Conservation (phyloP, 1,140 invertebrate genomes). For the Trichonephila inaurata region DNA sequence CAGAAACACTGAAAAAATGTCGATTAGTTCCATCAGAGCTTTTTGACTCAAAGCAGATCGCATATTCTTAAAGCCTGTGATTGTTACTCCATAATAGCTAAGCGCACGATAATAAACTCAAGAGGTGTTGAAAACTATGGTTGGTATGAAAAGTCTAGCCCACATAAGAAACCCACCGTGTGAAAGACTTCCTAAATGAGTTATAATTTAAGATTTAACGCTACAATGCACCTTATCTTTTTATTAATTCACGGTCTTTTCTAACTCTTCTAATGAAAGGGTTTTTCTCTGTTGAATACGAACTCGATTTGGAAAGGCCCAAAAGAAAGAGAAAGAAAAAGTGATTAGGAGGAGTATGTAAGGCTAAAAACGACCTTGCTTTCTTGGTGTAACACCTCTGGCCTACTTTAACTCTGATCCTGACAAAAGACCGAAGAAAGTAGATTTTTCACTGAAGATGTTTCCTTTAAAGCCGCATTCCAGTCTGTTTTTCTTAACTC, state of each 20-base stretch:
- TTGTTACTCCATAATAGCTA: neutral
- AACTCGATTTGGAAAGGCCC: neutral
- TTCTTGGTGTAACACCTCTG: neutral
- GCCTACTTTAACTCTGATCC: neutral
- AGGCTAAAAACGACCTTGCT: neutral
- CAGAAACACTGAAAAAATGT: neutral
- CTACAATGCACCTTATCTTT: neutral
- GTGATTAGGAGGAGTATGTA: neutral
- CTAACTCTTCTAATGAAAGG: neutral
- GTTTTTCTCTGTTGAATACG: neutral
- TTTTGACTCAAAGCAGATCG: neutral
- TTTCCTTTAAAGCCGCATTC: neutral
- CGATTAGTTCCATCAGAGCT: neutral
- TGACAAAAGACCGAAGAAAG: neutral
- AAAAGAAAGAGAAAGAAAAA: slow-evolving; percentile 7
- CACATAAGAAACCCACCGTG: neutral
- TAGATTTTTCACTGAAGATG: neutral
- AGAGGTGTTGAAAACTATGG: neutral
- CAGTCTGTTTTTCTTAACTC: neutral
- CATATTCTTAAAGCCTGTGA: neutral
- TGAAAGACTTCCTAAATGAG: neutral
- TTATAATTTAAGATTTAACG: neutral
- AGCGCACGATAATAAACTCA: neutral
- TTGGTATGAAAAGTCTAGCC: neutral
- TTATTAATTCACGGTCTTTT: neutral